Conservation (phyloP, 1,140 invertebrate genomes). For the Macrotrachela quadricornifera region DNA sequence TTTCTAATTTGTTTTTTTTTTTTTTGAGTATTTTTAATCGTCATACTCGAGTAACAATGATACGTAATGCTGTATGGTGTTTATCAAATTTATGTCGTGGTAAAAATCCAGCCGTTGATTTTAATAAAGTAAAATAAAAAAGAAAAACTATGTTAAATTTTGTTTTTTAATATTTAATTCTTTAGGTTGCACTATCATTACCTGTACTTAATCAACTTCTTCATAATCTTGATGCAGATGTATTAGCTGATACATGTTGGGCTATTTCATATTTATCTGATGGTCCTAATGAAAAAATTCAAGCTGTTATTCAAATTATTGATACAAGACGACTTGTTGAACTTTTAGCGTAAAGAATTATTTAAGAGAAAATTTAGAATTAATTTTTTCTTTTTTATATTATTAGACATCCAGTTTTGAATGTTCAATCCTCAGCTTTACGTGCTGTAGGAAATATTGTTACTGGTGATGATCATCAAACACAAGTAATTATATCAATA, state of each 20-base stretch:
- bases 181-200: conserved; percentile 38
- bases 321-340: conserved; percentile 80
- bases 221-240: conserved; percentile 68
- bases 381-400: conserved; percentile 70
- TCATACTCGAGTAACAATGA: conserved; percentile 62
- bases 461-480: conserved; percentile 87
- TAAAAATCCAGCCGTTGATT: conserved; percentile 88
- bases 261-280: conserved; percentile 77
- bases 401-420: conserved; percentile 76
- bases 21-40: conserved; percentile 50
- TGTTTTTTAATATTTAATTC: too few species aligned
- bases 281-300: conserved; percentile 92
- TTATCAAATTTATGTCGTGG: conserved; percentile 84
- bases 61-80: conserved; percentile 88
- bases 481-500: conserved; percentile 43
- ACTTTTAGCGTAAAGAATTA: conserved; percentile 65
- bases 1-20: too few species aligned
- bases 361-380: conserved; percentile 66
- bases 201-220: conserved; percentile 64
- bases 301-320: conserved; percentile 83
- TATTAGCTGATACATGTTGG: conserved; percentile 84
- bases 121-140: conserved; percentile 46
- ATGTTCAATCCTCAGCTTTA: conserved; percentile 77
- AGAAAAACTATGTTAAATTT: too few species aligned
- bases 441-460: conserved; percentile 91